Evolutionary conservation across 2,888 invertebrate species (phyloP).

Genomic region (Polymixis lichenea): DNA sequence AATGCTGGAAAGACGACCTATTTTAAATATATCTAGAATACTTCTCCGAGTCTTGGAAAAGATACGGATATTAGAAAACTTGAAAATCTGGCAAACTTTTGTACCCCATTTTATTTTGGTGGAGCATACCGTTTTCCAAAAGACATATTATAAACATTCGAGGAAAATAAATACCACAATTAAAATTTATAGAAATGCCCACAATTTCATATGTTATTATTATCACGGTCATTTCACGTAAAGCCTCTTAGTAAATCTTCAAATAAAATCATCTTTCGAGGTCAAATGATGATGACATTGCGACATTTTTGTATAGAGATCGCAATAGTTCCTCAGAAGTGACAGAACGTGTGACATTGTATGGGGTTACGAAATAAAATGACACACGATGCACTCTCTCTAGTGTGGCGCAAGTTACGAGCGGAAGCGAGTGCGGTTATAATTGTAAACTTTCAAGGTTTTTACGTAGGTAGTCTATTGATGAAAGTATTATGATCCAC

Average conservation of each 20-base stretch:
- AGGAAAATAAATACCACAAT: no score
- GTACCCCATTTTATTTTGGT: no score
- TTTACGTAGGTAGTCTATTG: background rate
- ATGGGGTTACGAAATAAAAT: conserved; percentile 47
- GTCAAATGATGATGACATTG: conserved; percentile 29
- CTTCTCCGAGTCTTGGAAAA: no score
- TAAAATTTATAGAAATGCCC: no score
- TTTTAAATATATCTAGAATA: no score
- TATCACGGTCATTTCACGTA: background rate
- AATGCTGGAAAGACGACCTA: no score
- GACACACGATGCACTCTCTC: conserved; percentile 40
- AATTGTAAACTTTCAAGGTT: background rate
- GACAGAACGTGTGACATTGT: conserved; percentile 43
- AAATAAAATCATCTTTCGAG: conserved; percentile 7
- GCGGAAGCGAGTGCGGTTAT: background rate
- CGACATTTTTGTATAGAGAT: conserved; percentile 16
- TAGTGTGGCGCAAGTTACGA: background rate
- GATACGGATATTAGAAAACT: no score
- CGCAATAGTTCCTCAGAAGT: conserved; percentile 14
- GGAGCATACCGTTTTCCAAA: no score
- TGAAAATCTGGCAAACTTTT: no score
- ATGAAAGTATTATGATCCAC: background rate
- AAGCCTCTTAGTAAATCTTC: background rate
- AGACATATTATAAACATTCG: no score
- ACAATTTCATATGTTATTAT: no score